A percentile compares a stretch with the other conserved stretches of the same genome.
phyloP scores from a whole-genome alignment of 2,113 vertebrate genomes.

The Pseudolaguvia tuberculata region DNA sequence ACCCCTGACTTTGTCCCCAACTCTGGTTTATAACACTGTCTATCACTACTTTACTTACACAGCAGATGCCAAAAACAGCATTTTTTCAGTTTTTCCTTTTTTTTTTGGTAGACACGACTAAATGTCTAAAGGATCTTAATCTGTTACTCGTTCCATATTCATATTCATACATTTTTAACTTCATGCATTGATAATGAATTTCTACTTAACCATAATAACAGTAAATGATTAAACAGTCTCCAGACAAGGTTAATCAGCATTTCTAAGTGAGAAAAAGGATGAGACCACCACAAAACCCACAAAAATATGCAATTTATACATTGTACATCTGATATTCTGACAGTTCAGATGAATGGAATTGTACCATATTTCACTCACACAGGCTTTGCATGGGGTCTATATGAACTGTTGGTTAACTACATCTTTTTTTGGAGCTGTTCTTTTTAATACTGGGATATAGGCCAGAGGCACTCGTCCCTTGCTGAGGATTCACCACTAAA shows the following conservation, averaged over 20 bases:
- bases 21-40: conserved; percentile 13
- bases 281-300: no score
- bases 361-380: background rate
- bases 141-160: no score
- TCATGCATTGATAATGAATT: no score
- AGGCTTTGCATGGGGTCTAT: background rate
- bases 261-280: no score
- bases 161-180: no score
- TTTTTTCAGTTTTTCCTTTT: no score
- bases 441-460: background rate
- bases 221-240: no score
- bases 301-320: background rate
- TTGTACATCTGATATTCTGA: background rate
- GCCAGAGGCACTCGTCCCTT: background rate
- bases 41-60: background rate
- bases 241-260: no score
- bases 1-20: conserved; percentile 6
- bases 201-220: no score
- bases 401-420: background rate
- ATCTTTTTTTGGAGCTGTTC: background rate
- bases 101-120: no score
- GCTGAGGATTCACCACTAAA: conserved; percentile 7
- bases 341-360: background rate
- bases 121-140: background rate
- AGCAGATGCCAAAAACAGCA: background rate